Conservation (phyloP, 2,113 vertebrate species). For the Balaeniceps rex region DNA sequence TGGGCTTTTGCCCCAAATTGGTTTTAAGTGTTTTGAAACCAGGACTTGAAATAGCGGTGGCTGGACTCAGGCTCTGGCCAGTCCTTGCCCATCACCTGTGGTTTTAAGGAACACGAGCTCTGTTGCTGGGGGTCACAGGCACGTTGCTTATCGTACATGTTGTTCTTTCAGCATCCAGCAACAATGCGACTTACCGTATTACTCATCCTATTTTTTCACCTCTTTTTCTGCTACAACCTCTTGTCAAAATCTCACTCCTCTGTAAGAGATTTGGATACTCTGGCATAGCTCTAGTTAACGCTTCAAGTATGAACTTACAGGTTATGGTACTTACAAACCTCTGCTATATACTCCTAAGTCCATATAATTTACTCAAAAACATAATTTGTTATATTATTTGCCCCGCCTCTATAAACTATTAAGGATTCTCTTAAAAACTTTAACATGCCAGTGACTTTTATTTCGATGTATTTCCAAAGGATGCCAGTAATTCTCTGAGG, state of each 20-base stretch:
- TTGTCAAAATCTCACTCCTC: not conserved
- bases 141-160: not conserved
- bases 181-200: not conserved
- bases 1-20: not conserved
- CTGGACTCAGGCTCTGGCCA: not conserved
- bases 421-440: not conserved
- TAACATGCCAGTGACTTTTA: not conserved
- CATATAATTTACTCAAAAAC: not conserved
- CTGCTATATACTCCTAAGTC: not conserved
- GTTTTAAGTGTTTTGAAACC: not conserved
- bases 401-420: not conserved
- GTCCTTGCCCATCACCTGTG: not conserved
- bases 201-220: not conserved
- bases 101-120: not conserved
- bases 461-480: not conserved
- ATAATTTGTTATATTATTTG: not conserved
- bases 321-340: not conserved
- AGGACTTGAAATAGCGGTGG: not conserved
- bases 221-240: not conserved
- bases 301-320: not conserved
- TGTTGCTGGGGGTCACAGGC: not conserved
- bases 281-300: not conserved
- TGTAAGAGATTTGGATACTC: not conserved
- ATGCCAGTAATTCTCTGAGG: not conserved
- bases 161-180: not conserved